Base-by-base conservation (phyloP, 2,113 vertebrate species). In the Salvelinus sp. region DNA sequence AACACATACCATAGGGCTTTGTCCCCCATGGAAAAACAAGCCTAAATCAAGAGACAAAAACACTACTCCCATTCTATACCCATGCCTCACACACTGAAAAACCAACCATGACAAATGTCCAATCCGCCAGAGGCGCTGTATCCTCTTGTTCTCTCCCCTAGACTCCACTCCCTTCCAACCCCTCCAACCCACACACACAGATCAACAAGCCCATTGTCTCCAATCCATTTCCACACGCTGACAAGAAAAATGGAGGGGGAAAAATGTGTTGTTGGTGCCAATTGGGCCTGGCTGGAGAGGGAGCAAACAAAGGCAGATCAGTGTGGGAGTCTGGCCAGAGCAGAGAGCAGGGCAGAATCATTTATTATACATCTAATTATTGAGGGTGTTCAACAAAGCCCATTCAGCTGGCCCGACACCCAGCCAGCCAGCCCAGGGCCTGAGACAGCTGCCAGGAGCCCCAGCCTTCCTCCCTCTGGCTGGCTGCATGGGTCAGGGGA, bases 331-430 rank as follows among this genome's bases (percentile, higher is more conserved):
- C 16, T 54, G 50, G 50, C 50, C 50, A 54, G 50, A 54, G 50
- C 38, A 54, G 16, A 54, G 50, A 54, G 50, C 38, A 44, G 38
- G 38, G 58, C 33, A 33, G 18, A 60, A 83, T 68, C 72, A 72
- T 84, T 75, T 82, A 84, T 81, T 84, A 90, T 63, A 72, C 60
- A 81, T 72, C 38, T 81, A 78, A 86, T 81, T 77, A 69, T 73
- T 65, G 74, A 74, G 76, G 78, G 70, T 65, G 65, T 33, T 76
- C 63, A 83, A 72, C 67, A 58, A 65, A 77, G 81, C 74, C 86
- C 83, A 72, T 81, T 74, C 73, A 80, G 79, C 72, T 71, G 38
- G 38, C 38, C 38, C 0, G 38, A 9, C 38, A 38, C 38, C 38
- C 38, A 38, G 33, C 33, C 7, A 76, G 75, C 78, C 33, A 72